phyloP scores from a whole-genome alignment of 2,888 invertebrate species.

The Eledona agricola region DNA sequence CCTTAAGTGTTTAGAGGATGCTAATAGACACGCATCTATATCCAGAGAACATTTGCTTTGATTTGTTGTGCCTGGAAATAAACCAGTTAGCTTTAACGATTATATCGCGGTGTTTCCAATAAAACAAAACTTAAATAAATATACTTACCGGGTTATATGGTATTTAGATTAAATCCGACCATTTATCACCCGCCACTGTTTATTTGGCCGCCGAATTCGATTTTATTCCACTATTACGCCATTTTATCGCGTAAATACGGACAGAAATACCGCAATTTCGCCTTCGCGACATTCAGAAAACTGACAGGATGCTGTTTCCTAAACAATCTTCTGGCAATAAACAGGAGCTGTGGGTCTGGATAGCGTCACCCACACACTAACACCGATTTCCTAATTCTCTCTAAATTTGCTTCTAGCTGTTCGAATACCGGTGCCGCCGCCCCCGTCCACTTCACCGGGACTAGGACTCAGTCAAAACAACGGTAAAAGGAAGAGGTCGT shows the following conservation, averaged over 20 bases:
- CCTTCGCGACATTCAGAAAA: slow-evolving; percentile 9
- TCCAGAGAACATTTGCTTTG: slow-evolving; percentile 54
- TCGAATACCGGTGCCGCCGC: slow-evolving; percentile 50
- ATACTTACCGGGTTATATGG: slow-evolving; percentile 38
- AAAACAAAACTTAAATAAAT: slow-evolving; percentile 44
- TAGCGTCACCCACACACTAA: slow-evolving; percentile 44
- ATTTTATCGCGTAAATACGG: slow-evolving; percentile 31
- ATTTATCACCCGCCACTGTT: slow-evolving; percentile 38
- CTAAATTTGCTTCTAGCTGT: slow-evolving; percentile 47
- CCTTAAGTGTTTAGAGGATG: slow-evolving; percentile 59
- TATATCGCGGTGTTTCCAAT: slow-evolving; percentile 42
- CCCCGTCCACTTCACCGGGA: slow-evolving; percentile 45
- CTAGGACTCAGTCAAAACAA: slow-evolving; percentile 32
- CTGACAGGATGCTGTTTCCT: slow-evolving; percentile 31
- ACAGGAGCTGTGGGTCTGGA: slow-evolving; percentile 40
- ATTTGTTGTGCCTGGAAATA: slow-evolving; percentile 44
- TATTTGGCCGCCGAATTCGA: slow-evolving; percentile 33
- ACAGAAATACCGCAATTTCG: slow-evolving; percentile 27
- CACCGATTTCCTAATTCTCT: neutral
- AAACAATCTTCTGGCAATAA: slow-evolving; percentile 31
- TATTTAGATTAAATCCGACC: slow-evolving; percentile 36
- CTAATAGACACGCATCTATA: slow-evolving; percentile 59
- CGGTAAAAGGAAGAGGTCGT: slow-evolving; percentile 85
- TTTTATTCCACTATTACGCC: slow-evolving; percentile 32
- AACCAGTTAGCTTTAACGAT: slow-evolving; percentile 42